These are phyloP conservation scores for Anneissia japonica DNA, from an alignment of 35 echinoderm and acorn worm genomes.

Conservation along the genomic window DNA sequence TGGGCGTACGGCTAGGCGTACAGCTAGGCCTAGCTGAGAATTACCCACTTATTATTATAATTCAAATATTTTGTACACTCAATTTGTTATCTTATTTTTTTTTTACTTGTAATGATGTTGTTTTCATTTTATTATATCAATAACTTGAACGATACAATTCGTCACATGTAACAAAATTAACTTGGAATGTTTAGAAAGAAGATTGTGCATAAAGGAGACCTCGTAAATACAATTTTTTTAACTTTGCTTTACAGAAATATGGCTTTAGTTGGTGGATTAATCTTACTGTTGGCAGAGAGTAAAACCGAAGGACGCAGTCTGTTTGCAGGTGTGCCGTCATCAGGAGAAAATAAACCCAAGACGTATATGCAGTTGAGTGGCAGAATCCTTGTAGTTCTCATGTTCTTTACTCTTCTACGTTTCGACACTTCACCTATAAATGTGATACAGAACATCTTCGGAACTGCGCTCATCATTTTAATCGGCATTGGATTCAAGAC, in stretches of 20 bases:
- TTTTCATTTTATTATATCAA: no score
- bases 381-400: conserved; percentile 85
- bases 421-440: conserved; percentile 74
- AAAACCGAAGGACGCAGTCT: conserved; percentile 82
- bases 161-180: no score
- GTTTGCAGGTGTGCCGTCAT: conserved; percentile 85
- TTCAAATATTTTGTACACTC: no score
- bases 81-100: no score
- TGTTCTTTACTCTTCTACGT: conserved; percentile 98
- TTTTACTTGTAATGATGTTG: no score
- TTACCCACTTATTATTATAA: no score
- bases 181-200: not conserved
- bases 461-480: conserved; percentile 74
- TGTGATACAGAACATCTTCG: conserved; percentile 79
- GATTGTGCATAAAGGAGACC: not conserved
- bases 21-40: no score
- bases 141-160: no score
- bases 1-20: no score
- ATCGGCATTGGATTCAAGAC: conserved; percentile 97
- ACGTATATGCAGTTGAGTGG: conserved; percentile 99
- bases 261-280: conserved; percentile 76
- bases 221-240: not conserved
- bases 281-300: conserved; percentile 88
- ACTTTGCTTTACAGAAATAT: conserved; percentile 57
- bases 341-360: conserved; percentile 92